These are phyloP conservation scores for Mareca strepera DNA, from an alignment of 2,797 vertebrate genomes.

Conservation along the genomic window DNA sequence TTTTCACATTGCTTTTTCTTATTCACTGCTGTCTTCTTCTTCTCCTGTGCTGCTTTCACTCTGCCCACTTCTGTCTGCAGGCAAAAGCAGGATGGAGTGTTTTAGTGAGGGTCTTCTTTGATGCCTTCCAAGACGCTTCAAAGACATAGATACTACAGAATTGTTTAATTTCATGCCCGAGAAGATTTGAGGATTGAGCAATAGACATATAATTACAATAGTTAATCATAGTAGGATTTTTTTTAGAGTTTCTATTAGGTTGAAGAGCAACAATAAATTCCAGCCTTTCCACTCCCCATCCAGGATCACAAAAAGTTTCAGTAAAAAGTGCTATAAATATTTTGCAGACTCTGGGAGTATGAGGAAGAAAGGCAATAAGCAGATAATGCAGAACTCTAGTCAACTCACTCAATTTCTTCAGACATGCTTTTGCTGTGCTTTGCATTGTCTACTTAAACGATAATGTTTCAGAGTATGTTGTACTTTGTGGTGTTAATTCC, in stretches of 20 bases:
- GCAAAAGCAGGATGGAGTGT: neutral
- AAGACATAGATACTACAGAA: neutral
- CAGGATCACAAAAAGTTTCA: neutral
- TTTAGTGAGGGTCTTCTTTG: neutral
- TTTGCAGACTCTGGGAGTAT: neutral
- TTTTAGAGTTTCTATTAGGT: neutral
- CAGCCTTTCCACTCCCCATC: neutral
- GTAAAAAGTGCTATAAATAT: neutral
- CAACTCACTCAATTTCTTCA: neutral
- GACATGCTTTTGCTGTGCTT: neutral
- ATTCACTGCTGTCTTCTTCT: neutral
- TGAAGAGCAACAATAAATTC: neutral
- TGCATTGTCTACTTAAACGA: neutral
- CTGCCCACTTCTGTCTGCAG: neutral
- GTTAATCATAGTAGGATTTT: neutral
- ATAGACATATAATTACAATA: conserved; percentile 26
- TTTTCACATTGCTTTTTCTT: neutral
- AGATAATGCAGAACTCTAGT: neutral
- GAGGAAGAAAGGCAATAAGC: neutral
- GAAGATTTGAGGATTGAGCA: conserved; percentile 39
- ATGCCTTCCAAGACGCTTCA: neutral
- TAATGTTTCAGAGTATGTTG: neutral
- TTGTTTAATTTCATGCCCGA: conserved; percentile 24
- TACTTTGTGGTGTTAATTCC: neutral
- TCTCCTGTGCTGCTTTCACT: neutral